Percentiles rank a stretch among this genome's conserved stretches.
Evolutionary conservation across 2,113 vertebrate species (phyloP).

Genomic region (Ascaphus truei): DNA sequence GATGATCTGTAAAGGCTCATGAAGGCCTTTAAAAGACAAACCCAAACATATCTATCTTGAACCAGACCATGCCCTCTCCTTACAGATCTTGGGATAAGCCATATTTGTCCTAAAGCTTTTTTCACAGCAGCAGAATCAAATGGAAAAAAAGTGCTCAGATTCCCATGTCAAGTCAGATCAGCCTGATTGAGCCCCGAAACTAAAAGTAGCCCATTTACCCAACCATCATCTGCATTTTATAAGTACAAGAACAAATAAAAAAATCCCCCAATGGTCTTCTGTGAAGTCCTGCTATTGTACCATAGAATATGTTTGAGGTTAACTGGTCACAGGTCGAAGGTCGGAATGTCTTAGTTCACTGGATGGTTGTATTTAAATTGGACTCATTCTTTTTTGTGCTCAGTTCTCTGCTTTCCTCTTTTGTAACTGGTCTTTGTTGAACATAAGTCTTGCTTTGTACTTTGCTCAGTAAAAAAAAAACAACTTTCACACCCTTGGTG

Average conservation of each 20-base stretch:
- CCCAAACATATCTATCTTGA: no score
- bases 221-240: slow-evolving; percentile 2
- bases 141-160: no score
- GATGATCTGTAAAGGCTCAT: no score
- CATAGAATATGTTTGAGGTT: not conserved
- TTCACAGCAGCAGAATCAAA: no score
- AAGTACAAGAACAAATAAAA: not conserved
- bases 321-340: slow-evolving; percentile 13
- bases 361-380: not conserved
- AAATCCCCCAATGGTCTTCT: slow-evolving; percentile 4
- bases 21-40: no score
- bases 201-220: not conserved
- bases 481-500: not conserved
- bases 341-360: not conserved
- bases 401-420: not conserved
- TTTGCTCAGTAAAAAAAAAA: not conserved
- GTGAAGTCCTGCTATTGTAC: slow-evolving; percentile 3
- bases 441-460: slow-evolving; percentile 5
- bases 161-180: not conserved
- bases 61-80: no score
- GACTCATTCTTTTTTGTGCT: not conserved
- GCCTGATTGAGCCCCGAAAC: not conserved
- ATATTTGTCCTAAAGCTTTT: not conserved
- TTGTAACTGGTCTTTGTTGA: not conserved
- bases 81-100: not conserved